Percentiles rank a stretch among this genome's conserved stretches.
Evolutionary conservation across 2,888 invertebrate genomes (phyloP).

Genomic region (Polydrusus pterygomalis): DNA sequence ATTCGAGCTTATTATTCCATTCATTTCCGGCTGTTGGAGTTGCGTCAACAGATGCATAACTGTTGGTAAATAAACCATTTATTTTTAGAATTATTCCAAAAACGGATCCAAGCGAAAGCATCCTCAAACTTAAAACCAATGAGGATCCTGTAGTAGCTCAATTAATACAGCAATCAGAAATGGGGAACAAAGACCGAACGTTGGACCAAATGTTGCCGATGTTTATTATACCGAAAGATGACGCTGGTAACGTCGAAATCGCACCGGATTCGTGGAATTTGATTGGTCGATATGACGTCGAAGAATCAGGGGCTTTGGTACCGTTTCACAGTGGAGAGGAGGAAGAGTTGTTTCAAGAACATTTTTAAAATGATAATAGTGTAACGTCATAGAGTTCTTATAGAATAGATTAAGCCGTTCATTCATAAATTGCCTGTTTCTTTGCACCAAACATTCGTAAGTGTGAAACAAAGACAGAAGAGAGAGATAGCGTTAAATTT

Average conservation of each 20-base stretch:
- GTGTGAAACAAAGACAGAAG: no score
- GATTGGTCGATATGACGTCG: slow-evolving; percentile 70
- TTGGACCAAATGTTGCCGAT: slow-evolving; percentile 68
- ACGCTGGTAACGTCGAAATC: slow-evolving; percentile 64
- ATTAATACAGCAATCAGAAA: slow-evolving; percentile 59
- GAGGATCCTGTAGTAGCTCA: slow-evolving; percentile 62
- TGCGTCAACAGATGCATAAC: no score
- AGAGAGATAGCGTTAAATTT: no score
- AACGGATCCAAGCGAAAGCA: slow-evolving; percentile 40
- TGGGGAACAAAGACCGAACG: slow-evolving; percentile 59
- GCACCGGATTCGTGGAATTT: slow-evolving; percentile 68
- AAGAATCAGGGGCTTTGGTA: slow-evolving; percentile 69
- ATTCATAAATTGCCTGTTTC: no score
- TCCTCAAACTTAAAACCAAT: slow-evolving; percentile 51
- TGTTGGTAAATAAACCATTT: neutral
- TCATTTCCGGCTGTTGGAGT: no score
- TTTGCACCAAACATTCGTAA: no score
- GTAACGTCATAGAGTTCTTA: neutral
- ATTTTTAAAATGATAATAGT: slow-evolving; percentile 57
- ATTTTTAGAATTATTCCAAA: slow-evolving; percentile 35
- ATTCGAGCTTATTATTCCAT: no score
- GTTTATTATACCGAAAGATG: slow-evolving; percentile 67
- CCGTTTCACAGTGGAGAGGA: slow-evolving; percentile 65
- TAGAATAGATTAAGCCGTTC: no score
- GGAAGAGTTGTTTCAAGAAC: slow-evolving; percentile 65